Conservation (phyloP, 1,140 invertebrate genomes). For the Neelides sp. region DNA sequence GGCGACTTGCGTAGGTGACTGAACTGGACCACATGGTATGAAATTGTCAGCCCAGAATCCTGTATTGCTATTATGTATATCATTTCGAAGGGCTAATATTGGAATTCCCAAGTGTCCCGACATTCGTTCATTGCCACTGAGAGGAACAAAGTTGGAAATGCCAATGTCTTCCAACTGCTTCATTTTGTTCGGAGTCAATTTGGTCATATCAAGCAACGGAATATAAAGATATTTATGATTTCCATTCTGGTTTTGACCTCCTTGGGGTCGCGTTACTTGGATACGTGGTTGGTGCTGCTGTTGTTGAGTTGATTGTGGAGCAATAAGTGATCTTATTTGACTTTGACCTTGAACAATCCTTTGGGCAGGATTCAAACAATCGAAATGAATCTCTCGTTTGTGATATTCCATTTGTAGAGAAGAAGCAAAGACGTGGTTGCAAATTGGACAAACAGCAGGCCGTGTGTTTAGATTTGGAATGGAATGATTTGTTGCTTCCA, state of each 20-base stretch:
- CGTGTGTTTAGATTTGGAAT: too few relatives aligned
- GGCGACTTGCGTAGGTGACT: constrained; percentile 1
- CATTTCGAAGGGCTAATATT: constrained; percentile 8
- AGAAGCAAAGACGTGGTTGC: too few relatives aligned
- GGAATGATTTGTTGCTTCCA: too few relatives aligned
- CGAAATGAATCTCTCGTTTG: too few relatives aligned
- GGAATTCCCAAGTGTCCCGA: constrained; percentile 22
- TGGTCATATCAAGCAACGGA: constrained; percentile 20
- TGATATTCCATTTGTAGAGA: too few relatives aligned
- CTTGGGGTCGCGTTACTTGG: neutral
- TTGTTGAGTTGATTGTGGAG: neutral
- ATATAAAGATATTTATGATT: constrained; percentile 17
- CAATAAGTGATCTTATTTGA: neutral
- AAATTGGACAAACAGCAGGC: neutral
- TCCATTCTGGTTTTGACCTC: neutral
- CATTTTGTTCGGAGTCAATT: constrained; percentile 9
- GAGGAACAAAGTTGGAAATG: constrained; percentile 16
- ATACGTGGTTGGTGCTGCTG: constrained; percentile 5
- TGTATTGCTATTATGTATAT: neutral
- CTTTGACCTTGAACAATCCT: neutral
- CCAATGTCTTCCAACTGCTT: constrained; percentile 18
- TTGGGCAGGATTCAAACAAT: neutral
- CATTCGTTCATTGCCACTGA: constrained; percentile 16
- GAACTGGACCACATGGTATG: constrained; percentile 16
- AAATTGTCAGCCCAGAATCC: constrained; percentile 17